A percentile compares a stretch with the other conserved stretches of the same genome.
Conservation (phyloP, 2,797 vertebrate genomes). For the Manis crassicaudata region DNA sequence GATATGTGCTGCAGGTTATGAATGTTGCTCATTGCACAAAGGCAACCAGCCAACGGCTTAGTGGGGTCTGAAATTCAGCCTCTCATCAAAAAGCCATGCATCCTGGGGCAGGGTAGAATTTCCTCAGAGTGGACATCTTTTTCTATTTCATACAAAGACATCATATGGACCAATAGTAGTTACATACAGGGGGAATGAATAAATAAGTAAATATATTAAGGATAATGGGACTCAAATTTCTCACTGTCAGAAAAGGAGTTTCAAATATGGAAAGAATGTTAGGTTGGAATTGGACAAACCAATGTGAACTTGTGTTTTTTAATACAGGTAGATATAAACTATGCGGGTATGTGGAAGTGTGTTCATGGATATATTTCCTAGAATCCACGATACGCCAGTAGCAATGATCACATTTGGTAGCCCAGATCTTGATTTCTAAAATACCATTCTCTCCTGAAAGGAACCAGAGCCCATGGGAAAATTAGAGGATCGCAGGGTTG, state of each 20-base stretch:
- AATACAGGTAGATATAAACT: background rate
- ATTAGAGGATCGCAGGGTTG: background rate
- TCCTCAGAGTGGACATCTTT: background rate
- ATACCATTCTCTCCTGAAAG: background rate
- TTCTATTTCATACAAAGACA: background rate
- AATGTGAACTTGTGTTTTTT: background rate
- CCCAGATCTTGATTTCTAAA: slow-evolving; percentile 17
- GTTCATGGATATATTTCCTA: background rate
- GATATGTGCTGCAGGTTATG: background rate
- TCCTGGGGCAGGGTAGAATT: background rate
- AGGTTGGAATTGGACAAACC: background rate
- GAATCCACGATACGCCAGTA: background rate
- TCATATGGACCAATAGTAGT: background rate
- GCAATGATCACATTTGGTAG: background rate
- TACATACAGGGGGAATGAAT: background rate
- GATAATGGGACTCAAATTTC: background rate
- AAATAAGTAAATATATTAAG: background rate
- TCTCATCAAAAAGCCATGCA: background rate
- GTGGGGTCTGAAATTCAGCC: background rate
- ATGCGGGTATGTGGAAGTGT: background rate
- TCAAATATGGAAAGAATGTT: background rate
- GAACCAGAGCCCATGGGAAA: background rate
- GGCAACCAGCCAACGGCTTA: background rate
- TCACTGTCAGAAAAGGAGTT: slow-evolving; percentile 3
- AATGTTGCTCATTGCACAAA: background rate